These are phyloP conservation scores for Meghimatium bilineatum DNA, from an alignment of 2,888 invertebrate genomes.

Conservation along the genomic window DNA sequence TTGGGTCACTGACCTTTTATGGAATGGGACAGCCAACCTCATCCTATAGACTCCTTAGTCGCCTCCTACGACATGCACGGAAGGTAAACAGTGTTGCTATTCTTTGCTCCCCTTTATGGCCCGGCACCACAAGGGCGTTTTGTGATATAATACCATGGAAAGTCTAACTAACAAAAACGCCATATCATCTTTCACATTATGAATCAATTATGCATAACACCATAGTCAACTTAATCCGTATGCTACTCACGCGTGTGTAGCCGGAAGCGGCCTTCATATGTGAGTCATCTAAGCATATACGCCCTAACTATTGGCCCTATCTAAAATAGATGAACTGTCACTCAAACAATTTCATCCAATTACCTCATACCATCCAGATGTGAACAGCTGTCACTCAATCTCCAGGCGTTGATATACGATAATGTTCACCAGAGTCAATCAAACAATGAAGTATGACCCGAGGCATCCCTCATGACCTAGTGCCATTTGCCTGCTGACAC, in stretches of 20 bases:
- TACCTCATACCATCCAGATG: conserved; percentile 23
- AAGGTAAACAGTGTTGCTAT: too few species aligned
- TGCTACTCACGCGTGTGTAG: neutral
- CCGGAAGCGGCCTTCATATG: neutral
- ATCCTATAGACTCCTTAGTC: too few species aligned
- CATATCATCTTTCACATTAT: neutral
- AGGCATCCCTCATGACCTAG: neutral
- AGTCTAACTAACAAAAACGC: neutral
- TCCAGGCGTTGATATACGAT: conserved; percentile 10
- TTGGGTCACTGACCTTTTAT: too few species aligned
- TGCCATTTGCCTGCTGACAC: neutral
- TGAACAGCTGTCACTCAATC: conserved; percentile 28
- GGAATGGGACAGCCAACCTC: too few species aligned
- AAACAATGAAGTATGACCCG: neutral
- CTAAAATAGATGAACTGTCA: conserved; percentile 13
- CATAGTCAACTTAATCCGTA: neutral
- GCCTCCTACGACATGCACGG: too few species aligned
- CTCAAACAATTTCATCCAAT: conserved; percentile 36
- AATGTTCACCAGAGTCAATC: conserved; percentile 24
- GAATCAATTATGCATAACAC: neutral
- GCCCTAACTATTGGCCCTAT: conserved; percentile 16
- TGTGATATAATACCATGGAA: too few species aligned
- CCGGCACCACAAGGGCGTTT: too few species aligned
- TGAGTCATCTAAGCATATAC: conserved; percentile 2
- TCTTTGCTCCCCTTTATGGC: too few species aligned